phyloP scores from a whole-genome alignment of 2,888 invertebrate species.

The Tanaodytes sp. region DNA sequence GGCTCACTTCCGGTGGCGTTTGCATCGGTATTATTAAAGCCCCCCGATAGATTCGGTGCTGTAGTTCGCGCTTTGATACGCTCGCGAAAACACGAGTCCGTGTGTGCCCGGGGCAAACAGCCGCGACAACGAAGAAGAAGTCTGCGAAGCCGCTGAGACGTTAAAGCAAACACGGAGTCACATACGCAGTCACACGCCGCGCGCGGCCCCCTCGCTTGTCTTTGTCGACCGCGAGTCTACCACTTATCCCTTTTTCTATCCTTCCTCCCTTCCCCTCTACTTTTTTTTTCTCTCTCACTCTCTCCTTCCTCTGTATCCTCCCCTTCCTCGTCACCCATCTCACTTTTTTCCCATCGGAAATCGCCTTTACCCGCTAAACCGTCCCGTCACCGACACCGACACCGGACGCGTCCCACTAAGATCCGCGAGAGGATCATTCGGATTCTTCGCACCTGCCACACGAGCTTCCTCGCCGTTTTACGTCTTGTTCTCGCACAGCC shows the following conservation, averaged over 20 bases:
- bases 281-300: background rate
- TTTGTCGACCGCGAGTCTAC: conserved; percentile 22
- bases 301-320: background rate
- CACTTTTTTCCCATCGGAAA: too few relatives aligned
- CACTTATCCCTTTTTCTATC: background rate
- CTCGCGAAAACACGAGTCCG: conserved; percentile 68
- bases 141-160: conserved; percentile 67
- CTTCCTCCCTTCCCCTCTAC: conserved; percentile 4
- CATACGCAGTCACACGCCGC: conserved; percentile 65
- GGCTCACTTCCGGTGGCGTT: conserved; percentile 43
- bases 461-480: conserved; percentile 35
- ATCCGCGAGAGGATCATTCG: conserved; percentile 29
- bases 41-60: conserved; percentile 28
- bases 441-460: conserved; percentile 43
- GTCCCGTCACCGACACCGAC: conserved; percentile 8
- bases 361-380: too few relatives aligned
- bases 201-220: conserved; percentile 19
- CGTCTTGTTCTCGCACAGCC: conserved; percentile 11
- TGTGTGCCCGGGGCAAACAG: conserved; percentile 69
- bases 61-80: conserved; percentile 59
- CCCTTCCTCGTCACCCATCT: too few relatives aligned
- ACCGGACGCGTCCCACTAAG: conserved; percentile 36
- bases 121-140: conserved; percentile 51
- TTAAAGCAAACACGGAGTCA: conserved; percentile 70
- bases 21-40: background rate